Conservation (phyloP, 2,888 invertebrate species). For the Orthosia cruda region DNA sequence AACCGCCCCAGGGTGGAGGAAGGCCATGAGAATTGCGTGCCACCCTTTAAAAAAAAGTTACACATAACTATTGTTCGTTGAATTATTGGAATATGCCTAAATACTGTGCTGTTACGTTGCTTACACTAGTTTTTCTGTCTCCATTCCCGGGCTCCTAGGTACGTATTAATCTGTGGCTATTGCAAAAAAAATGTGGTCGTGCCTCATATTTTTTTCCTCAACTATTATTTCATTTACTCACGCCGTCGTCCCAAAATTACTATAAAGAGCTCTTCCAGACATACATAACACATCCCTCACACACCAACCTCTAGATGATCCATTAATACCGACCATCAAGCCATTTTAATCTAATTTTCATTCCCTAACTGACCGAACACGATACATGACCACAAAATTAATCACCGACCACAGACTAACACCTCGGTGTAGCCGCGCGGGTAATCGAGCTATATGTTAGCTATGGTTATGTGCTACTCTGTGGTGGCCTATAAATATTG, state of each 20-base stretch:
- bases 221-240: not conserved
- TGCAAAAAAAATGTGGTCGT: not conserved
- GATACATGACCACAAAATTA: slow-evolving; percentile 68
- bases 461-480: slow-evolving; percentile 28
- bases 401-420: slow-evolving; percentile 64
- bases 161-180: no score
- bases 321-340: slow-evolving; percentile 38
- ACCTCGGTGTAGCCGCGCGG: slow-evolving; percentile 53
- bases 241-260: not conserved
- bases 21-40: no score
- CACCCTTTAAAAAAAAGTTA: no score
- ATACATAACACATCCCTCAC: not conserved
- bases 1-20: no score
- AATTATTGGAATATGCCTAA: no score
- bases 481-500: slow-evolving; percentile 24
- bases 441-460: slow-evolving; percentile 29
- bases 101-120: no score
- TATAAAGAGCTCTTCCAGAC: not conserved
- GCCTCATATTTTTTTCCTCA: not conserved
- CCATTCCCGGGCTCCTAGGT: no score
- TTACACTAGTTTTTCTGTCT: no score
- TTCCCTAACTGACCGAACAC: slow-evolving; percentile 54
- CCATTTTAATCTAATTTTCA: slow-evolving; percentile 65
- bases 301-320: slow-evolving; percentile 20
- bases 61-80: no score